Base-by-base conservation (phyloP, 1,140 invertebrate genomes). In the Lutraria rhynchaena region DNA sequence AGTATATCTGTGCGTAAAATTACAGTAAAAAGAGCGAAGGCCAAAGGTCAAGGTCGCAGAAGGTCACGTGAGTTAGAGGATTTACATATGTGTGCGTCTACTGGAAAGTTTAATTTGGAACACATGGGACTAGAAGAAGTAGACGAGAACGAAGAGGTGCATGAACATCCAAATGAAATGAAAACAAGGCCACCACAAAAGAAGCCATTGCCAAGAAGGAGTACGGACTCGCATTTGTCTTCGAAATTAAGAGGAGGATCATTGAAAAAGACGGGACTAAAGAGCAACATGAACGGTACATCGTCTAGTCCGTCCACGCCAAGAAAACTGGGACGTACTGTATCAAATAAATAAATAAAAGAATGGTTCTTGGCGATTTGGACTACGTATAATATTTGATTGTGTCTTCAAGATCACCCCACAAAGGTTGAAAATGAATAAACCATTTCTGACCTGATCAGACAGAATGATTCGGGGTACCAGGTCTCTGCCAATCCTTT, bases 61-160 rank as follows among this genome's bases (percentile, higher is more conserved):
- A 22, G 70, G 31, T 81, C 78, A 17, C 37, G 60, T 22, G 78
- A 81, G 49, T 46, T 81, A 17, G 78, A 81, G 55, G 78, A 81
- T 57, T 67, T 81, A 22, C 58, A 65, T 22, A 24, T 81, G 41
- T 63, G 70, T 73, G 70, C 78, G 29, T 73, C 60, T 15, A 81
- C 78, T 31, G 78, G 78, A 33, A 81, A 67, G 15, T 74, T 81
- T 29, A 63, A 81, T 19, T 33, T 65, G 5, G 69, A 80, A 31
- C 51, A 60, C 5, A 29, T 74, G 24, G n/a, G 19, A 24, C 61
- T 24, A 3, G 19, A 5, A 33, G 44, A 67, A 1, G 55, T 24
- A 24, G 55, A 57, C n/a, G 63, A 67, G 31, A 22, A 75, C 13
- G 73, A 75, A 3, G 73, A 61, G 24, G 57, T 44, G 5, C 22